phyloP scores from a whole-genome alignment of 2,113 vertebrate genomes.

The Chionomys nivalis region DNA sequence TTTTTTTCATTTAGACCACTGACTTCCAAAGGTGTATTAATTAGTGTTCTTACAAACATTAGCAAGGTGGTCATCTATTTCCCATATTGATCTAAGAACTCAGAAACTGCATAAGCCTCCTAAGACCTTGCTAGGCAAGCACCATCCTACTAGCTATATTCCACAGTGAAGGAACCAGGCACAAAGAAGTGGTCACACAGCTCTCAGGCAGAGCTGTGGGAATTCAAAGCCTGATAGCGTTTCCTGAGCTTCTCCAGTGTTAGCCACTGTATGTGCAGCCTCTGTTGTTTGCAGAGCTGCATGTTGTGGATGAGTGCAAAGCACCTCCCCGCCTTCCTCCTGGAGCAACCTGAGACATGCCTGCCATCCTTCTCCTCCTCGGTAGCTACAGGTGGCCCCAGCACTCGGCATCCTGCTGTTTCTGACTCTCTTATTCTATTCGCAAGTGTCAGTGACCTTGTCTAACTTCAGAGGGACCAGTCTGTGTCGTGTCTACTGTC shows the following conservation, averaged over 20 bases:
- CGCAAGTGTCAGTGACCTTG: background rate
- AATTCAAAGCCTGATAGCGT: background rate
- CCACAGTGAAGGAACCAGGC: background rate
- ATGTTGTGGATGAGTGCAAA: background rate
- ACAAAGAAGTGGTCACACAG: background rate
- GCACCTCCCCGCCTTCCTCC: background rate
- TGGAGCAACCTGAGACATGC: background rate
- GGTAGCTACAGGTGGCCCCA: rapidly evolving
- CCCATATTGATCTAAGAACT: background rate
- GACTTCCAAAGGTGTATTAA: background rate
- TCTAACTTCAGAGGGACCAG: background rate
- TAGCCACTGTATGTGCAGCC: rapidly evolving
- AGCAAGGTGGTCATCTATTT: background rate
- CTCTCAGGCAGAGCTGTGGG: background rate
- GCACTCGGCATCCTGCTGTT: background rate
- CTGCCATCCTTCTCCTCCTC: rapidly evolving
- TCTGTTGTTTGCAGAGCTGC: background rate
- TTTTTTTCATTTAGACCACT: background rate
- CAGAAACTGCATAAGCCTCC: background rate
- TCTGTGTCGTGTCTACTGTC: background rate
- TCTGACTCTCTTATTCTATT: background rate
- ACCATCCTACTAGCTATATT: background rate
- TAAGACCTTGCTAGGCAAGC: background rate
- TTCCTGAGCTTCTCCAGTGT: background rate
- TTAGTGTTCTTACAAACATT: background rate